Evolutionary conservation across 1,140 invertebrate genomes (phyloP).

Genomic region (Bombus impatiens): DNA sequence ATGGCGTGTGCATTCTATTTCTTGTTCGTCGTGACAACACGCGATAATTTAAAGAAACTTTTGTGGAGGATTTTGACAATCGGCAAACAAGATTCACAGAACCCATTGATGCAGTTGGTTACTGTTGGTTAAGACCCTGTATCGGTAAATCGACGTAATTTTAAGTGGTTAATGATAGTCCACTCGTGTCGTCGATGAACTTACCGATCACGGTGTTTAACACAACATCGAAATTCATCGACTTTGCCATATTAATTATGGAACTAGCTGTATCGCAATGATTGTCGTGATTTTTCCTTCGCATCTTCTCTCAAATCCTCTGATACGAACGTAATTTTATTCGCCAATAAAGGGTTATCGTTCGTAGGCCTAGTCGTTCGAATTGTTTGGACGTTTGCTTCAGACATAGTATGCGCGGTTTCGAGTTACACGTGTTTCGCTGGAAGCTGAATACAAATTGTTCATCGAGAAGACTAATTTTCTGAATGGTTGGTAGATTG

Average conservation of each 20-base stretch:
- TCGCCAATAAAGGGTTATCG: not conserved
- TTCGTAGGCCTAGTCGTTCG: not conserved
- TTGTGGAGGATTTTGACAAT: not conserved
- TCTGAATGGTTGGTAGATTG: not conserved
- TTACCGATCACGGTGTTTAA: conserved; percentile 52
- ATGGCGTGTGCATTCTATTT: not conserved
- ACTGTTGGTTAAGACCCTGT: conserved; percentile 20
- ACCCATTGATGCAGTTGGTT: not conserved
- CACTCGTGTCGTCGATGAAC: conserved; percentile 33
- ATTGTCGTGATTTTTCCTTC: conserved; percentile 6
- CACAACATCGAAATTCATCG: conserved; percentile 27
- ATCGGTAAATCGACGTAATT: conserved; percentile 58
- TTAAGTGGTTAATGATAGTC: conserved; percentile 62
- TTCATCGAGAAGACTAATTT: not conserved
- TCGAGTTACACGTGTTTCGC: not conserved
- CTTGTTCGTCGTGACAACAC: conserved; percentile 18
- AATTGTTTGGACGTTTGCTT: no score
- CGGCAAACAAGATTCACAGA: not conserved
- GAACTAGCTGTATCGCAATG: not conserved
- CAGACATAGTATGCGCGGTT: no score
- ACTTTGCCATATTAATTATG: conserved; percentile 44
- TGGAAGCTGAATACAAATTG: not conserved
- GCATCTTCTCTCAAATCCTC: not conserved
- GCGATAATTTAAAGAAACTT: conserved; percentile 8
- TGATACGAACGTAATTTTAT: not conserved